Percentiles rank a stretch among this genome's conserved stretches.
These are phyloP conservation scores for Onychostruthus taczanowskii DNA, from an alignment of 2,113 vertebrate species.

Conservation along the genomic window DNA sequence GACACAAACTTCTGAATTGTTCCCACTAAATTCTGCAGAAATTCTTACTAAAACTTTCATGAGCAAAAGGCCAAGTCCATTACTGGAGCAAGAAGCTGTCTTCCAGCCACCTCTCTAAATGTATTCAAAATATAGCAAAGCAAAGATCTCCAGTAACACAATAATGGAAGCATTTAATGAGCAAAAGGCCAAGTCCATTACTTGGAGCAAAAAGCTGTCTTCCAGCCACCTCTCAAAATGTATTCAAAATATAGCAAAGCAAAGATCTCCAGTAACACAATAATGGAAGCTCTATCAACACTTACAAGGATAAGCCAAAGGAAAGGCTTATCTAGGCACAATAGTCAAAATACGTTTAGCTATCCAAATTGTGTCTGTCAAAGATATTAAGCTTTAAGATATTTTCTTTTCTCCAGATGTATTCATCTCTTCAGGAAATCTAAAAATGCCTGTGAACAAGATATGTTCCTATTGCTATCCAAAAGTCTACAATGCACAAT, in stretches of 20 bases:
- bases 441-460: neutral
- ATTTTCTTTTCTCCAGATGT: neutral
- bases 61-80: neutral
- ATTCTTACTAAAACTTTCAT: neutral
- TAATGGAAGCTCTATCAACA: neutral
- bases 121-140: neutral
- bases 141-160: neutral
- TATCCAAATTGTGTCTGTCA: neutral
- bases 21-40: neutral
- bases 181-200: neutral
- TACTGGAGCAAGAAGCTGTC: neutral
- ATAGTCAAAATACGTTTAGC: neutral
- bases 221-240: neutral
- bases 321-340: neutral
- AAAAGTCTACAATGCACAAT: neutral
- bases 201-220: neutral
- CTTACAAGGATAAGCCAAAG: neutral
- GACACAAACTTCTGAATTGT: neutral
- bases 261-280: neutral
- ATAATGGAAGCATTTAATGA: neutral
- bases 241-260: neutral
- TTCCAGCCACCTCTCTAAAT: neutral
- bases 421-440: neutral
- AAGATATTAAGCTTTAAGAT: neutral
- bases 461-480: neutral